Evolutionary conservation across 23 tunicate species (phyloP), one percentile per base, ranked within the genome.

Genomic region (Phallusia fumigata): DNA sequence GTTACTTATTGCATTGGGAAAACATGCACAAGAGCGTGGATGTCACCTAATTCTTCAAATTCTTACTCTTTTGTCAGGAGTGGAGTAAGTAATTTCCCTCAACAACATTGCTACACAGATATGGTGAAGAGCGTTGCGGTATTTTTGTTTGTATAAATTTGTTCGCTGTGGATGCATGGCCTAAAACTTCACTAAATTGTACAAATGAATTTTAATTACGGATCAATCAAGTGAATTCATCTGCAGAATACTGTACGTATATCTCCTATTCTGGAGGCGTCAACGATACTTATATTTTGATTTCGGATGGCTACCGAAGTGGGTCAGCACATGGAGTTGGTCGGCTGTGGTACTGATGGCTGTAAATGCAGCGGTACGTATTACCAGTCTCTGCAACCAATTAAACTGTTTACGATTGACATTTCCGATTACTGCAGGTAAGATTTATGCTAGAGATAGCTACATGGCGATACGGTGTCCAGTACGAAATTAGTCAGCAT

Each of bases 221-320:
- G n/a, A n/a, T n/a, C n/a, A 40, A 40, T 3, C 47, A 40, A 40
- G 8, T 40, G 47, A 40, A 22, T 6, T 21, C 13, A 21, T 58
- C 13, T 58, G 16, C 69, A 58, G 69, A 58, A 58, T 58, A 24
- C 28, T 58, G 69, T 58, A 58, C 28, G 69, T 58, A 24, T 58
- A 58, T 58, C 28, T 58, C 5, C 26, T 58, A 13, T 58, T 58
- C 28, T 58, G 69, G 69, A 22, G 69, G 3, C 69, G 69, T 5
- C 69, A 58, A 58, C 69, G 69, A 1, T 58, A 58, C 69, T 58
- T 58, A 24, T 58, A 58, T 24, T 58, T 58, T 24, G 69, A 58
- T 24, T 58, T 6, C 69, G 69, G 69, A 3, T 58, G 69, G 69
- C 26, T 21, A 58, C 69, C 69, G 3, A 24, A 5, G 3, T 58